A percentile compares a stretch with the other conserved stretches of the same genome.
Conservation (phyloP, 1,140 invertebrate species). For the Calosoma granatense region DNA sequence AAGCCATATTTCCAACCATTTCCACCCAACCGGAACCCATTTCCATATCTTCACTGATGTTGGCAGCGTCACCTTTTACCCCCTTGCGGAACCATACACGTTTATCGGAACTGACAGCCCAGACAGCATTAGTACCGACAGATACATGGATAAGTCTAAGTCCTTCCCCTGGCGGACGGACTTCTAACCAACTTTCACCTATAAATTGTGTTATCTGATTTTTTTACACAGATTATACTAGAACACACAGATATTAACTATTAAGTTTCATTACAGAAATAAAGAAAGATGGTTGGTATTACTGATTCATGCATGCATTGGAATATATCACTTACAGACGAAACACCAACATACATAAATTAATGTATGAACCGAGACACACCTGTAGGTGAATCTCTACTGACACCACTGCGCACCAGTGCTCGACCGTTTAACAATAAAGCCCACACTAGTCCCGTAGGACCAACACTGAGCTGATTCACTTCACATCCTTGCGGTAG, state of each 20-base stretch:
- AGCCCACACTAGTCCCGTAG: slow-evolving; percentile 77
- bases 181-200: slow-evolving; percentile 70
- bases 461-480: slow-evolving; percentile 70
- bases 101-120: slow-evolving; percentile 75
- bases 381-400: slow-evolving; percentile 60
- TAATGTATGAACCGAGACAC: no score
- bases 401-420: slow-evolving; percentile 67
- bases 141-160: slow-evolving; percentile 64
- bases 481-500: slow-evolving; percentile 68
- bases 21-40: slow-evolving; percentile 71
- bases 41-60: slow-evolving; percentile 57
- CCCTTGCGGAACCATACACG: slow-evolving; percentile 86
- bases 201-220: slow-evolving; percentile 15
- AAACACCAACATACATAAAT: no score
- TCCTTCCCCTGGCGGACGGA: slow-evolving; percentile 59
- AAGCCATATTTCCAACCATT: slow-evolving; percentile 73
- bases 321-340: no score
- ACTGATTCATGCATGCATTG: no score
- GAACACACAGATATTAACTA: no score
- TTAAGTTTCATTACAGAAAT: no score
- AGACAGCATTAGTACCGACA: slow-evolving; percentile 75
- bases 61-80: slow-evolving; percentile 58
- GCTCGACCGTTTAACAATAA: slow-evolving; percentile 70
- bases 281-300: no score
- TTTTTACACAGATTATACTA: no score